These are phyloP conservation scores for Camarhynchus parvulus DNA, from an alignment of 2,113 vertebrate genomes.

Conservation along the genomic window DNA sequence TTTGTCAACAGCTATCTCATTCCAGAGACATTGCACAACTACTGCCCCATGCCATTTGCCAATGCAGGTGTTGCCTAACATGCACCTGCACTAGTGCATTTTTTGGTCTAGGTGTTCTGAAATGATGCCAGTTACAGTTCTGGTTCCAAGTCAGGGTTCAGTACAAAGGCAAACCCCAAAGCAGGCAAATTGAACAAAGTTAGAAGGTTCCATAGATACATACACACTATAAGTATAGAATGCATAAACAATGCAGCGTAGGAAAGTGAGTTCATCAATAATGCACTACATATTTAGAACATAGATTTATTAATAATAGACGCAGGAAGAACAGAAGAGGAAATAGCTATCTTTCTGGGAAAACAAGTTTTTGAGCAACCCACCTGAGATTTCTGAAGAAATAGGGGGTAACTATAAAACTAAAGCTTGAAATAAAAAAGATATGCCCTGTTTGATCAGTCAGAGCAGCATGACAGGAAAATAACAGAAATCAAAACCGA, in stretches of 20 bases:
- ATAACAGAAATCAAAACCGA: not conserved
- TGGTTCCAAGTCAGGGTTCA: not conserved
- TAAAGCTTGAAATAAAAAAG: constrained; percentile 40
- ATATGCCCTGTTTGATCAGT: constrained; percentile 17
- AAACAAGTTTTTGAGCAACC: not conserved
- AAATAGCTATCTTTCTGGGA: not conserved
- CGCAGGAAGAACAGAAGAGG: not conserved
- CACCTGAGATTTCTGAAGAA: not conserved
- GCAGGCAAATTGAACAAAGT: not conserved
- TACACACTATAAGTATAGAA: not conserved
- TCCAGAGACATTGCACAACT: not conserved
- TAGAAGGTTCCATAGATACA: not conserved
- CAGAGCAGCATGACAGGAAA: not conserved
- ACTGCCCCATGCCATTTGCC: not conserved
- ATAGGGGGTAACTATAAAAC: not conserved
- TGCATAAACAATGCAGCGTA: not conserved
- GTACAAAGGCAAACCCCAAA: not conserved
- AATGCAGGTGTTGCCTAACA: not conserved
- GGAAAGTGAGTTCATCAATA: not conserved
- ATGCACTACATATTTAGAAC: not conserved
- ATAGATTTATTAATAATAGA: not conserved
- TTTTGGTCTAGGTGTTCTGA: not conserved
- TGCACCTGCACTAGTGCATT: not conserved
- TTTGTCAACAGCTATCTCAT: not conserved
- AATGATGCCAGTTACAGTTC: not conserved